Percentiles rank a stretch among this genome's conserved stretches.
Conservation (phyloP, 37 sponge, comb jelly and placozoan species). For the Ephydatia muelleri region DNA sequence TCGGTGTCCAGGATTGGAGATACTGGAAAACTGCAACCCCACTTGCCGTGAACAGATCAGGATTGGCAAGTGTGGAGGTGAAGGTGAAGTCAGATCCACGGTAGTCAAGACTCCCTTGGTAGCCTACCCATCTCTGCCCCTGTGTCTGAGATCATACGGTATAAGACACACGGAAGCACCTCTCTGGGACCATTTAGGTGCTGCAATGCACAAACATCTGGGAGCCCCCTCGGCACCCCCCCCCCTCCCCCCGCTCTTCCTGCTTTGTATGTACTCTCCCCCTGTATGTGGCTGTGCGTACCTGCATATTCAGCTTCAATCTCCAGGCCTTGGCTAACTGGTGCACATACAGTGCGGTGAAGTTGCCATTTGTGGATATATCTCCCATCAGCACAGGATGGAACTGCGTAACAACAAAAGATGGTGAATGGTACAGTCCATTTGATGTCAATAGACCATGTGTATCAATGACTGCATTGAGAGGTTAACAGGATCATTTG, state of each 20-base stretch:
- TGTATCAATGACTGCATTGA: background rate
- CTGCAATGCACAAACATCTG: too few species aligned
- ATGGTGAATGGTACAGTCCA: too few species aligned
- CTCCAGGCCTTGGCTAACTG: slow-evolving; percentile 45
- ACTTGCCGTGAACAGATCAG: slow-evolving; percentile 57
- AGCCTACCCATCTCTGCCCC: slow-evolving; percentile 67
- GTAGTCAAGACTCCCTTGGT: slow-evolving; percentile 74
- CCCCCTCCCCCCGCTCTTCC: too few species aligned
- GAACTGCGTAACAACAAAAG: too few species aligned
- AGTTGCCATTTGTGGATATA: slow-evolving; percentile 63
- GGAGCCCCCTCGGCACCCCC: too few species aligned
- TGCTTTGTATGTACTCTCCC: too few species aligned
- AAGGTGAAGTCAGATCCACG: slow-evolving; percentile 75
- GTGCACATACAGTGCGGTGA: slow-evolving; percentile 52
- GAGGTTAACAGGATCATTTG: too few species aligned
- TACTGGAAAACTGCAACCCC: slow-evolving; percentile 78
- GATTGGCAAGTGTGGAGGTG: slow-evolving; percentile 77
- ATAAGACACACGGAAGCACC: too few species aligned
- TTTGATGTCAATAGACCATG: background rate
- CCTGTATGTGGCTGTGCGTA: too few species aligned
- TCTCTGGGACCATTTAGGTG: too few species aligned
- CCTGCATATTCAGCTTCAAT: slow-evolving; percentile 63
- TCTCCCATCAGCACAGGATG: slow-evolving; percentile 76
- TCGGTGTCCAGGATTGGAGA: slow-evolving; percentile 74
- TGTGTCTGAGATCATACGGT: slow-evolving; percentile 39